Percentiles rank a stretch among this genome's conserved stretches.
These are phyloP conservation scores for Drosophila gunungcola DNA, from an alignment of 1,140 invertebrate species.

Conservation along the genomic window DNA sequence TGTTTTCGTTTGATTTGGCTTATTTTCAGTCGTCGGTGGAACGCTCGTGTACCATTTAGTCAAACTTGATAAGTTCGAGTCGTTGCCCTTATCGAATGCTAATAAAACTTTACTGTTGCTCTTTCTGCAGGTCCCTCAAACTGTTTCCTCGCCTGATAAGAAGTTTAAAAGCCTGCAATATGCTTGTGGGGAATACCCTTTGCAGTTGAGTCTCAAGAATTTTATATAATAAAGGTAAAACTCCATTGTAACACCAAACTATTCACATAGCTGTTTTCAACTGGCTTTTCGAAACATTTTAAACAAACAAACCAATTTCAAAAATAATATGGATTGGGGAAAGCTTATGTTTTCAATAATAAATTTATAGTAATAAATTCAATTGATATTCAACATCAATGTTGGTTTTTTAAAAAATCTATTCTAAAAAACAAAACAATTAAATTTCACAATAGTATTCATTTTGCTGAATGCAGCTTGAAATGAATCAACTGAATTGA, in stretches of 20 bases:
- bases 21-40: slow-evolving; percentile 13
- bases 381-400: too few species aligned
- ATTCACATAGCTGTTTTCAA: too few species aligned
- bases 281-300: too few species aligned
- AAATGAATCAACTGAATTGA: too few species aligned
- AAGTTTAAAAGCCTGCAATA: neutral
- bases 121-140: slow-evolving; percentile 23
- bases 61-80: slow-evolving; percentile 18
- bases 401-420: too few species aligned
- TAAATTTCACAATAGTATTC: too few species aligned
- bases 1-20: slow-evolving; percentile 21
- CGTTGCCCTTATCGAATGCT: slow-evolving; percentile 12
- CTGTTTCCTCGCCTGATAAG: slow-evolving; percentile 22
- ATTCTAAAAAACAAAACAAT: too few species aligned
- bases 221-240: neutral
- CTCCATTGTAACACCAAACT: too few species aligned
- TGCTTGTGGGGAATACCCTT: neutral
- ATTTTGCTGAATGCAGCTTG: too few species aligned
- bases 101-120: slow-evolving; percentile 8
- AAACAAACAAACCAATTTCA: neutral
- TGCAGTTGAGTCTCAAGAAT: neutral
- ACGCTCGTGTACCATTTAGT: slow-evolving; percentile 4
- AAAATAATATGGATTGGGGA: too few species aligned
- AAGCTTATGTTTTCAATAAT: too few species aligned
- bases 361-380: too few species aligned